Base-by-base conservation (phyloP, 2,888 invertebrate species). In the Dicyrtoma fusca region DNA sequence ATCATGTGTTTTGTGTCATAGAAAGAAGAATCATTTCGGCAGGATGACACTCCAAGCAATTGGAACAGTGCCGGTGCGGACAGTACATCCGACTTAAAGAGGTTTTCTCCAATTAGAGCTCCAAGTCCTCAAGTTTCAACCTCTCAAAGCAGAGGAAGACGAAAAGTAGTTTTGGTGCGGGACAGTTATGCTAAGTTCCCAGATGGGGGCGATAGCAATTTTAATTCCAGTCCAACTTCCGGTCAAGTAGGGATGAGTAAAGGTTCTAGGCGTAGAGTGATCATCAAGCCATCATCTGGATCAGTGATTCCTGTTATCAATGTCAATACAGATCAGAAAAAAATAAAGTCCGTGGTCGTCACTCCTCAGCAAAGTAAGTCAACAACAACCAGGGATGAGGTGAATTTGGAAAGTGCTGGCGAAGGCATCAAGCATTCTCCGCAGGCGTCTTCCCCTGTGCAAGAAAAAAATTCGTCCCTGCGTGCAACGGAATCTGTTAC, bases 281-380 rank as follows among this genome's bases (percentile, higher is more conserved):
- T 64, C 6, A 44, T 44, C 45, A 42, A 21, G n/a, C 45, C 64
- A 19, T 64, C 64, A 19, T 64, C 64, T 13, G 64, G 64, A 2
- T 64, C 64, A 19, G 21, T 44, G 10, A 17, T 64, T 64, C 64
- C 64, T 8, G 64, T 64, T 19, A 45, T 64, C 4, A 44, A 45
- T 45, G 45, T 64, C 6, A 45, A 34, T 64, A 17, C 19, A n/a
- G 45, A 17, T n/a, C 17, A 64, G 21, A 42, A 42, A 17, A 64
- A 19, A 45, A 45, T 64, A 3, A 64, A 45, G 8, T 64, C 64
- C 3, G 64, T 64, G 2, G 47, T 64, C 17, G 23, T 45, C 13
- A 14, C 47, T 45, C 45, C 64, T 3, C 55, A 2, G 19, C 17
- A n/a, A 5, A 23, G 1, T 13, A 55, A 55, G 21, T 19, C 19